Percentiles rank a stretch among this genome's conserved stretches.
Conservation (phyloP, 2,113 vertebrate genomes). For the Chaetura pelagica region DNA sequence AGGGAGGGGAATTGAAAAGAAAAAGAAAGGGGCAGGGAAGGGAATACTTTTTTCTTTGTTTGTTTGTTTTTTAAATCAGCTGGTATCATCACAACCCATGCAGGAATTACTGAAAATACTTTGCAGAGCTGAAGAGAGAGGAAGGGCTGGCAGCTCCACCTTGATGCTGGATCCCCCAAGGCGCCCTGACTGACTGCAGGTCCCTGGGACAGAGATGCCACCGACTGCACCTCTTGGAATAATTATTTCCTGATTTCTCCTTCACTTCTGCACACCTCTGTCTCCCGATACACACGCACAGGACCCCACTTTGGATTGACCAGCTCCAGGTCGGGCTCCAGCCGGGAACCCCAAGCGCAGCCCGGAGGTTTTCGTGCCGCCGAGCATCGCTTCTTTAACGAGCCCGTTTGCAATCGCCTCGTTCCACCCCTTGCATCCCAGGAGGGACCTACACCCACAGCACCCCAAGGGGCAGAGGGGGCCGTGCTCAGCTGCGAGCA, state of each 20-base stretch:
- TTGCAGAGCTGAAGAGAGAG: fast-evolving
- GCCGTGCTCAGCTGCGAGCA: neutral
- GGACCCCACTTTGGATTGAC: neutral
- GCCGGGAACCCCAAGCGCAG: fast-evolving
- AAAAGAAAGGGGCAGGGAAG: neutral
- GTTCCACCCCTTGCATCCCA: neutral
- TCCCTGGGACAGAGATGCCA: neutral
- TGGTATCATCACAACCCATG: fast-evolving
- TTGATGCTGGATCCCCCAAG: neutral
- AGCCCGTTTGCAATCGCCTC: neutral
- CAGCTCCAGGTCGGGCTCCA: fast-evolving
- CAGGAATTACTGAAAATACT: too few relatives aligned
- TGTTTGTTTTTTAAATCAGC: neutral
- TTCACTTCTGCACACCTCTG: neutral
- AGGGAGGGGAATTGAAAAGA: neutral
- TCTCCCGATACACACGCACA: fast-evolving
- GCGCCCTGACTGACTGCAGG: too few relatives aligned
- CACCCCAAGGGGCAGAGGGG: fast-evolving
- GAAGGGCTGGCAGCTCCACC: neutral
- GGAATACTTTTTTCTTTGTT: neutral
- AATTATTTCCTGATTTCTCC: neutral
- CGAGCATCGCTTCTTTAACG: neutral
- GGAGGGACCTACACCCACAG: neutral
- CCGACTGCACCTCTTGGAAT: fast-evolving
- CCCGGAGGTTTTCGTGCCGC: fast-evolving